Conservation (phyloP, 2,888 invertebrate species). For the Aphodius granarius region DNA sequence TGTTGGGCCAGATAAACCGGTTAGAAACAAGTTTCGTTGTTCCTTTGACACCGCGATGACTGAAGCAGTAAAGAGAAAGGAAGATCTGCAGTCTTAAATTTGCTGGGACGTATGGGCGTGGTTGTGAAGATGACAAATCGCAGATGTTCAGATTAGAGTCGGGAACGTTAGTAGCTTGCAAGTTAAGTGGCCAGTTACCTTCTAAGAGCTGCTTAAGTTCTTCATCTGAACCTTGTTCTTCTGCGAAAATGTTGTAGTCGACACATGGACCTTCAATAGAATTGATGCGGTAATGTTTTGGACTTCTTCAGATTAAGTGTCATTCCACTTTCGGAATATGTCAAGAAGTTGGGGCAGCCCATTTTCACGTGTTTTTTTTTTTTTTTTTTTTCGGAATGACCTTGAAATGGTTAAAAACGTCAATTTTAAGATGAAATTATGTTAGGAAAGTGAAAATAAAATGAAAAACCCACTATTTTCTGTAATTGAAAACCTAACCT, state of each 20-base stretch:
- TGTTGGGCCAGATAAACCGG: slow-evolving; percentile 23
- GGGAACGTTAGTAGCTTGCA: background rate
- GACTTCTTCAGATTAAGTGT: too few species aligned
- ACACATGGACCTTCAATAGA: background rate
- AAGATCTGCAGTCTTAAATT: background rate
- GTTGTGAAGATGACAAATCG: background rate
- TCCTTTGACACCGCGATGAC: slow-evolving; percentile 18
- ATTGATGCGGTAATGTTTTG: too few species aligned
- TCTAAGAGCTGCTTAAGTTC: slow-evolving; percentile 22
- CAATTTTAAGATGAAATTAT: too few species aligned
- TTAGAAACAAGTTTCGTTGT: slow-evolving; percentile 6
- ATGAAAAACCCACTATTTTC: too few species aligned
- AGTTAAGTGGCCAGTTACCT: slow-evolving; percentile 18
- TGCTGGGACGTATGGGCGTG: slow-evolving; percentile 16
- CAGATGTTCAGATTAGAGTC: background rate
- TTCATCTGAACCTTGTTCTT: background rate
- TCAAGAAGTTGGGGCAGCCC: too few species aligned
- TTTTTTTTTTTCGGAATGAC: too few species aligned
- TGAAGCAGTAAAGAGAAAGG: background rate
- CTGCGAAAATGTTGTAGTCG: background rate
- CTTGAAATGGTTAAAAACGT: too few species aligned
- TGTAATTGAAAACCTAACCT: too few species aligned
- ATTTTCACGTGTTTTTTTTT: too few species aligned
- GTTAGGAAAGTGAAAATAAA: too few species aligned
- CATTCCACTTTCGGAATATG: too few species aligned